A percentile compares a stretch with the other conserved stretches of the same genome.
Conservation (phyloP, 2,797 vertebrate species). For the Fistularia tabacaria region DNA sequence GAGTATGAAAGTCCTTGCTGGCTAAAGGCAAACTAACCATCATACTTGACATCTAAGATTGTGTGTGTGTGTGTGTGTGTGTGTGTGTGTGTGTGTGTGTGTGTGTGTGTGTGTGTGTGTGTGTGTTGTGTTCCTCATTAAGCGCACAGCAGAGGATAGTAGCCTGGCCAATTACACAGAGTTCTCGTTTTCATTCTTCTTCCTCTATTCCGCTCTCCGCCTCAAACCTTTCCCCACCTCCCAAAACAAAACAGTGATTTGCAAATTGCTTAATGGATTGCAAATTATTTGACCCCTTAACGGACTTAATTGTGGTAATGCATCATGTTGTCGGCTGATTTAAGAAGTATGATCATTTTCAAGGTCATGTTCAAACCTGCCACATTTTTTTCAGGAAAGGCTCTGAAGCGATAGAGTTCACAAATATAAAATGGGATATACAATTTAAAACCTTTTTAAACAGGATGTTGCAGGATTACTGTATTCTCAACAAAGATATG, state of each 20-base stretch:
- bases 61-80: neutral
- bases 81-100: constrained; percentile 5
- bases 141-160: constrained; percentile 53
- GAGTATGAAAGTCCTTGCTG: constrained; percentile 22
- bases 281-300: constrained; percentile 48
- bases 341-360: constrained; percentile 42
- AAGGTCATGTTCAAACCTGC: constrained; percentile 37
- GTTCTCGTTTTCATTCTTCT: constrained; percentile 34
- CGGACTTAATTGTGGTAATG: constrained; percentile 63
- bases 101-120: constrained; percentile 12
- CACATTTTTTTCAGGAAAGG: constrained; percentile 13
- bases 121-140: constrained; percentile 62
- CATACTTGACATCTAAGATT: constrained; percentile 16
- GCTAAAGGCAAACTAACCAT: constrained; percentile 21
- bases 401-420: neutral
- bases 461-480: no score
- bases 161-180: constrained; percentile 54
- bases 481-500: no score
- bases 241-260: constrained; percentile 68
- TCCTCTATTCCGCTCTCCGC: constrained; percentile 10
- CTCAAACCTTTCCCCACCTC: constrained; percentile 33
- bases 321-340: constrained; percentile 60
- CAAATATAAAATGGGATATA: no score
- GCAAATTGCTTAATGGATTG: constrained; percentile 74
- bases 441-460: no score